Evolutionary conservation across 1,140 invertebrate genomes (phyloP).

Genomic region (Periplaneta americana): DNA sequence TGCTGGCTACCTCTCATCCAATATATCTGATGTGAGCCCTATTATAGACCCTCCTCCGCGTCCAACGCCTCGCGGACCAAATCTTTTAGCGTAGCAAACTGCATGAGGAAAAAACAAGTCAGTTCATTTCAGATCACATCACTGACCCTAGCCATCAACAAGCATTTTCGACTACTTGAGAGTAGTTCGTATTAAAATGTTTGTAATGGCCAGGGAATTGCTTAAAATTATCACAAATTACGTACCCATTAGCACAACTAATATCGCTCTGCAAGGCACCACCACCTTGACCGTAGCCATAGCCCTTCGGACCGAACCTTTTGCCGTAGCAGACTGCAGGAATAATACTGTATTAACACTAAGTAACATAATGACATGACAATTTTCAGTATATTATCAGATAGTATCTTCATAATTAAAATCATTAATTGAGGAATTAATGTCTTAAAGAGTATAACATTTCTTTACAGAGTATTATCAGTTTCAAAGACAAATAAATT

Average conservation of each 20-base stretch:
- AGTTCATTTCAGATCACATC: neutral
- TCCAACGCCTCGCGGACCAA: constrained; percentile 84
- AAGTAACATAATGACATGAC: no score
- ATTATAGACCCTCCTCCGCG: constrained; percentile 73
- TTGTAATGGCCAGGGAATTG: neutral
- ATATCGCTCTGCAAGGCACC: constrained; percentile 84
- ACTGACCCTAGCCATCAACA: neutral
- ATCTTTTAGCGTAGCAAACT: constrained; percentile 76
- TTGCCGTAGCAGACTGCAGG: constrained; percentile 85
- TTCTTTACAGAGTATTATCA: no score
- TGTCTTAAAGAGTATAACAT: no score
- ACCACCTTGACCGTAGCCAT: constrained; percentile 88
- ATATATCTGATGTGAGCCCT: constrained; percentile 61
- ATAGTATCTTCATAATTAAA: no score
- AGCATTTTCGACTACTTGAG: neutral
- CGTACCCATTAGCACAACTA: constrained; percentile 62
- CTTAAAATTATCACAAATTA: constrained; percentile 15
- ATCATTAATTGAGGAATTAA: no score
- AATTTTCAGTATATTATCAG: no score
- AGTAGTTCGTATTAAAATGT: neutral
- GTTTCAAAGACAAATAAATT: no score
- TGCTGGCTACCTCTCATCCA: constrained; percentile 42
- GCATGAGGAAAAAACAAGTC: constrained; percentile 22
- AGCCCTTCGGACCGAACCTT: constrained; percentile 90
- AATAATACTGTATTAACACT: neutral